Evolutionary conservation across 1,140 invertebrate species (phyloP).

Genomic region (Heliothis subflexa): DNA sequence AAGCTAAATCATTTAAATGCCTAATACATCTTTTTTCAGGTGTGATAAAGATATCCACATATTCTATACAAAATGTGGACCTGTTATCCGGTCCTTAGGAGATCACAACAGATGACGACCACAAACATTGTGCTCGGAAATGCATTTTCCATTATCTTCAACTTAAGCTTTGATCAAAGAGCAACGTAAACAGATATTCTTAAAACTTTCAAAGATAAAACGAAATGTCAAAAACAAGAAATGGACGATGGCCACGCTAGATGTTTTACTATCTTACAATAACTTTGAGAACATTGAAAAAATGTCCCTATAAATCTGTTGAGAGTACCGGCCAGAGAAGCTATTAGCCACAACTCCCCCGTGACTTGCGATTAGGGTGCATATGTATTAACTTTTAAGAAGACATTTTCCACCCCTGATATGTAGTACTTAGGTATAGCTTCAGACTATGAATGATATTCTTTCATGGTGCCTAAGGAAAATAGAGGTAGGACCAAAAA

Average conservation of each 20-base stretch:
- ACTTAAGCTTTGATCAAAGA: constrained; percentile 48
- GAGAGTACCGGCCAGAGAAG: constrained; percentile 58
- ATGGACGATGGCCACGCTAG: constrained; percentile 52
- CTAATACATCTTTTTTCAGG: too few species aligned
- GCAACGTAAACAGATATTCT: constrained; percentile 44
- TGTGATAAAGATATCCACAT: too few species aligned
- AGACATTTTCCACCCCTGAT: background rate
- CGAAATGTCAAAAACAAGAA: constrained; percentile 67
- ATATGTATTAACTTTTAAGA: constrained; percentile 35
- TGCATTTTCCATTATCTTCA: constrained; percentile 9
- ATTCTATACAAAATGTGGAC: too few species aligned
- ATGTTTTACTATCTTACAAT: constrained; percentile 60
- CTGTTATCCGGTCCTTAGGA: background rate
- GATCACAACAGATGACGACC: background rate
- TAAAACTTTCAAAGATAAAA: constrained; percentile 61
- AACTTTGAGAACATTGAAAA: constrained; percentile 59
- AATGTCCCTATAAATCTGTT: constrained; percentile 57
- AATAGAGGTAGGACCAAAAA: too few species aligned
- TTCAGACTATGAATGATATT: too few species aligned
- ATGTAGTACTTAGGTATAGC: background rate
- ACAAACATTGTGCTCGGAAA: background rate
- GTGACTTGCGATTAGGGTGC: constrained; percentile 48
- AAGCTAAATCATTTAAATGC: too few species aligned
- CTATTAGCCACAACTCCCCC: constrained; percentile 65
- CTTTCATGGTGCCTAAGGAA: too few species aligned